These are phyloP conservation scores for Amphiura filiformis DNA, from an alignment of 35 echinoderm and acorn worm species.

Conservation along the genomic window DNA sequence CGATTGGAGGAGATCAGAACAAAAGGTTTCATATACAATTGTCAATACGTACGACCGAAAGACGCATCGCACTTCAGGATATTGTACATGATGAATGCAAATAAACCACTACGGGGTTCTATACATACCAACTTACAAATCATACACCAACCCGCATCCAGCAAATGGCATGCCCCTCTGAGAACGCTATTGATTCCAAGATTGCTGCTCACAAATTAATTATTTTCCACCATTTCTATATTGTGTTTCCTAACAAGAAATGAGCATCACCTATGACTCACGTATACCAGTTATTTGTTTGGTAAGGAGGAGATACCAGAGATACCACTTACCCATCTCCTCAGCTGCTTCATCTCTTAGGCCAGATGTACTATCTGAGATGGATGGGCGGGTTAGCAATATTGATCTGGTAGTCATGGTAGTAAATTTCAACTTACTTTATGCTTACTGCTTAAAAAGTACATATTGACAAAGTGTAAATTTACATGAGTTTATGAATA, in stretches of 20 bases:
- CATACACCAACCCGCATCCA: neutral
- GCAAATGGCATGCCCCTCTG: neutral
- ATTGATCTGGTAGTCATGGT: no score
- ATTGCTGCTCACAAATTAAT: slow-evolving; percentile 1
- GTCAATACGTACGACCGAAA: neutral
- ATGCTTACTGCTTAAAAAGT: no score
- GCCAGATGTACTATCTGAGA: no score
- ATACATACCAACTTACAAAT: neutral
- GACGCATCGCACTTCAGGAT: neutral
- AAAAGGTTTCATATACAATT: neutral
- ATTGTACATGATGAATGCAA: neutral
- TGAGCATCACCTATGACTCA: neutral
- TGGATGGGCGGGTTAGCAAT: no score
- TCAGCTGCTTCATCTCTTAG: no score
- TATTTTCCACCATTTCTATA: neutral
- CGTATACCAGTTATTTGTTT: neutral
- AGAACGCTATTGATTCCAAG: neutral
- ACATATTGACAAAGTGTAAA: no score
- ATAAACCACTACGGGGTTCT: neutral
- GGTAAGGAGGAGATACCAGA: no score
- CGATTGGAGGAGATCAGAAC: neutral
- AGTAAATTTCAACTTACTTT: no score
- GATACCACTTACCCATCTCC: neutral
- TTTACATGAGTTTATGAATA: no score
- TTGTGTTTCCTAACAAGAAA: slow-evolving; percentile 2